Percentiles rank a stretch among this genome's conserved stretches.
These are phyloP conservation scores for Conomelus anceps DNA, from an alignment of 2,888 invertebrate genomes.

Conservation along the genomic window DNA sequence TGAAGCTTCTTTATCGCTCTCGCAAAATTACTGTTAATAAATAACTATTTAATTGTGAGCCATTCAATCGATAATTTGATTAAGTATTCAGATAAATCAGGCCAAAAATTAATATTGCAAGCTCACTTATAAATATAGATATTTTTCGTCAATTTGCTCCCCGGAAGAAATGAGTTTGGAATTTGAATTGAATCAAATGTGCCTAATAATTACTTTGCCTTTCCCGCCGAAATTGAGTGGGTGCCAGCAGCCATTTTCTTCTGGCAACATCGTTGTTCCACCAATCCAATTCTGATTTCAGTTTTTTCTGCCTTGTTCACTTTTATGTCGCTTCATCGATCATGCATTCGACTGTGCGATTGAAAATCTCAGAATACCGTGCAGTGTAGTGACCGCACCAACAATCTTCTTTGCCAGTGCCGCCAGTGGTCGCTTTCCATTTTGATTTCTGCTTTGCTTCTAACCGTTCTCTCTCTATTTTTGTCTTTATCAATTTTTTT, in stretches of 20 bases:
- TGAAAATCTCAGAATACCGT: neutral
- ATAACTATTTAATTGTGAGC: no score
- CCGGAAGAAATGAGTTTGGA: neutral
- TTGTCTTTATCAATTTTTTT: no score
- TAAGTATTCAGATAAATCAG: no score
- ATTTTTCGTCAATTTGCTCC: neutral
- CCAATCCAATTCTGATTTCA: neutral
- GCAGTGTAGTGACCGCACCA: neutral
- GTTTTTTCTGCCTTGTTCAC: neutral
- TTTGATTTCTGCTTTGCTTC: neutral
- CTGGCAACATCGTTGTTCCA: neutral
- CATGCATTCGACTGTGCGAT: neutral
- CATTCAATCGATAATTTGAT: no score
- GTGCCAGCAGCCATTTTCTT: neutral
- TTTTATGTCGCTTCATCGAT: neutral
- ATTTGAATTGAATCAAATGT: neutral
- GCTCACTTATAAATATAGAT: neutral
- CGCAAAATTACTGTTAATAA: no score
- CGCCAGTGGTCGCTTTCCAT: neutral
- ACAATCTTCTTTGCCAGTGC: neutral
- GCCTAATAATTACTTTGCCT: neutral
- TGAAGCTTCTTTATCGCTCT: no score
- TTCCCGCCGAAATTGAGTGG: neutral
- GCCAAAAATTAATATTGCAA: no score
- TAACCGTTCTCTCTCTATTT: neutral